Percentiles rank a stretch among this genome's conserved stretches.
Evolutionary conservation across 2,113 vertebrate species (phyloP).

Genomic region (Panurus biarmicus): DNA sequence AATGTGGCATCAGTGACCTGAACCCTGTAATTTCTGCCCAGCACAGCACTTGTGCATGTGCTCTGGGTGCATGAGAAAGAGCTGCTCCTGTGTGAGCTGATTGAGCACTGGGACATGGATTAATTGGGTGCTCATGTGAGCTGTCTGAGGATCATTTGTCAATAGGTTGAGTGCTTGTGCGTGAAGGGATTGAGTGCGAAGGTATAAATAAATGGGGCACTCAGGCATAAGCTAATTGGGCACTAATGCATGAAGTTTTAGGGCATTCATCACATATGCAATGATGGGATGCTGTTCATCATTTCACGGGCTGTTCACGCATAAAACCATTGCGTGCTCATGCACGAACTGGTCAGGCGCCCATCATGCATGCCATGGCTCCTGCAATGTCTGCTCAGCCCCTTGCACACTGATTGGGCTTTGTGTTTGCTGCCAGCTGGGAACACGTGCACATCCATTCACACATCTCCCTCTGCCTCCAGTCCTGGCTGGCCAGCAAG

Average conservation of each 20-base stretch:
- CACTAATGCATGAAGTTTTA: background rate
- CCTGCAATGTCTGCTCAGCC: background rate
- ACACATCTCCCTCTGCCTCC: background rate
- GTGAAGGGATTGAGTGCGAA: background rate
- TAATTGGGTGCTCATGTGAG: background rate
- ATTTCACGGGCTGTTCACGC: background rate
- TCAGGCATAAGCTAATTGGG: background rate
- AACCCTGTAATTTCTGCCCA: background rate
- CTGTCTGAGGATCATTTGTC: background rate
- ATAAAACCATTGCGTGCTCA: fast-evolving
- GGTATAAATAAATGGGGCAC: background rate
- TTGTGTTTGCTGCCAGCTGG: background rate
- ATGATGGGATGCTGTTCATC: background rate
- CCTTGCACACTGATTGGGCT: background rate
- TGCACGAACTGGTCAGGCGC: background rate
- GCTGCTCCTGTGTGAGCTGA: background rate
- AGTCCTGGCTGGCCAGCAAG: background rate
- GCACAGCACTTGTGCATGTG: background rate
- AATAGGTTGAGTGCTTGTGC: background rate
- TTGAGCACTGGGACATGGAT: background rate
- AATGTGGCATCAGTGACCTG: background rate
- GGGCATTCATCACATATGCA: background rate
- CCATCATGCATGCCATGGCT: background rate
- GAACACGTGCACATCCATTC: fast-evolving
- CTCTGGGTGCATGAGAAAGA: background rate